phyloP scores from a whole-genome alignment of 2,888 invertebrate genomes.

The Chirona hameri region DNA sequence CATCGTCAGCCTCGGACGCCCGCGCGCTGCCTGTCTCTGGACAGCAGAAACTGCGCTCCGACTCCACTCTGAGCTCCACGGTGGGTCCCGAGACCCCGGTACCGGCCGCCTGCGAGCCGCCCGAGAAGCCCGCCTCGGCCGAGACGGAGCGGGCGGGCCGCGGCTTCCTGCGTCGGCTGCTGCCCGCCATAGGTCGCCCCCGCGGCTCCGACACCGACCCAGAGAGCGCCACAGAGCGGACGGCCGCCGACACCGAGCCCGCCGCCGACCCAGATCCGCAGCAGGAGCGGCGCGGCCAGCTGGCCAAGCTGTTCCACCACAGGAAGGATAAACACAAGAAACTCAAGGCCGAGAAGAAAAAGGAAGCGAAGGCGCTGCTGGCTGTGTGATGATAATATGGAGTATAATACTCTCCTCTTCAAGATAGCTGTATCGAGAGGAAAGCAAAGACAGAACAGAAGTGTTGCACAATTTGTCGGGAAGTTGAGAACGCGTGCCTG shows the following conservation, averaged over 20 bases:
- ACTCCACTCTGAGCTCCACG: background rate
- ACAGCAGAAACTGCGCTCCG: background rate
- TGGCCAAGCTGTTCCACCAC: background rate
- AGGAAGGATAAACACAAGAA: constrained; percentile 23
- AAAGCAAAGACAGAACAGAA: no score
- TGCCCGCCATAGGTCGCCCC: background rate
- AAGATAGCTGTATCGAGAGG: no score
- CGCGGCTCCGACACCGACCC: background rate
- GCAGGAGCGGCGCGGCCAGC: background rate
- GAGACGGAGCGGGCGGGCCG: background rate
- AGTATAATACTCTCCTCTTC: no score
- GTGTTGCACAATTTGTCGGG: no score
- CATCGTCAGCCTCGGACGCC: background rate
- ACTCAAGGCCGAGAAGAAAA: constrained; percentile 35
- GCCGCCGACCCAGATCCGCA: background rate
- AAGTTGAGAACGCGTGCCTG: no score
- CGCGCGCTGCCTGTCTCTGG: background rate
- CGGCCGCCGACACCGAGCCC: background rate
- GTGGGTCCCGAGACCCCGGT: no score
- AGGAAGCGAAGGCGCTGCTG: constrained; percentile 31
- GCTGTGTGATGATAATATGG: background rate
- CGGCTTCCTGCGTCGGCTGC: background rate
- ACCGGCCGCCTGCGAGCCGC: background rate
- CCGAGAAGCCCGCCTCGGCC: background rate
- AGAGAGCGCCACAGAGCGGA: background rate